Evolutionary conservation across 1,140 invertebrate genomes (phyloP).

Genomic region (Papilio polyxenes): DNA sequence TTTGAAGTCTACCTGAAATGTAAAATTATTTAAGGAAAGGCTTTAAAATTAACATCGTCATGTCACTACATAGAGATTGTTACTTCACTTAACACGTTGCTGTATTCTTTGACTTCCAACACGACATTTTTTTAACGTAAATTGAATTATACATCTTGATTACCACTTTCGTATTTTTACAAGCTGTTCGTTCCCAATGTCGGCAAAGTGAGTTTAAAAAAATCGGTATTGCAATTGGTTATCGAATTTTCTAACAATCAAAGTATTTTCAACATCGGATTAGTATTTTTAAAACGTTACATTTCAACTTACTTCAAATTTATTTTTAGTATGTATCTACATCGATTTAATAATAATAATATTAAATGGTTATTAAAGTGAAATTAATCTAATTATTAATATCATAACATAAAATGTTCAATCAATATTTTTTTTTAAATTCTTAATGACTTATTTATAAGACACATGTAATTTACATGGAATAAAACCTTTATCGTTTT

Average conservation of each 20-base stretch:
- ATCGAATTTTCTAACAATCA: not conserved
- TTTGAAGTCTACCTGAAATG: not conserved
- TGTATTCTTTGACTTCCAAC: slow-evolving; percentile 55
- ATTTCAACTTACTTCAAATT: not conserved
- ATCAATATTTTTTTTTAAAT: not conserved
- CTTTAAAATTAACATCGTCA: slow-evolving; percentile 68
- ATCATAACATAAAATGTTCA: not conserved
- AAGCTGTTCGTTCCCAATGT: slow-evolving; percentile 26
- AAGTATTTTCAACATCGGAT: not conserved
- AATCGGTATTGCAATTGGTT: not conserved
- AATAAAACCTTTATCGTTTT: slow-evolving; percentile 16
- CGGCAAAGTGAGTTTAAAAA: not conserved
- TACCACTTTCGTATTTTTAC: not conserved
- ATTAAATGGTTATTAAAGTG: not conserved
- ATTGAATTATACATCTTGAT: slow-evolving; percentile 50
- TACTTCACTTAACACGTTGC: slow-evolving; percentile 61
- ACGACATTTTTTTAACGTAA: slow-evolving; percentile 61
- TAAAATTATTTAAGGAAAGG: slow-evolving; percentile 54
- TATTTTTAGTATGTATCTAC: not conserved
- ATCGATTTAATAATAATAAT: no score
- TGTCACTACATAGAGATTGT: slow-evolving; percentile 59
- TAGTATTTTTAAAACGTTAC: not conserved
- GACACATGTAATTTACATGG: not conserved
- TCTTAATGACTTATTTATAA: not conserved
- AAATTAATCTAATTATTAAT: not conserved